These are phyloP conservation scores for Physella acuta DNA, from an alignment of 1,140 invertebrate genomes.

Conservation along the genomic window DNA sequence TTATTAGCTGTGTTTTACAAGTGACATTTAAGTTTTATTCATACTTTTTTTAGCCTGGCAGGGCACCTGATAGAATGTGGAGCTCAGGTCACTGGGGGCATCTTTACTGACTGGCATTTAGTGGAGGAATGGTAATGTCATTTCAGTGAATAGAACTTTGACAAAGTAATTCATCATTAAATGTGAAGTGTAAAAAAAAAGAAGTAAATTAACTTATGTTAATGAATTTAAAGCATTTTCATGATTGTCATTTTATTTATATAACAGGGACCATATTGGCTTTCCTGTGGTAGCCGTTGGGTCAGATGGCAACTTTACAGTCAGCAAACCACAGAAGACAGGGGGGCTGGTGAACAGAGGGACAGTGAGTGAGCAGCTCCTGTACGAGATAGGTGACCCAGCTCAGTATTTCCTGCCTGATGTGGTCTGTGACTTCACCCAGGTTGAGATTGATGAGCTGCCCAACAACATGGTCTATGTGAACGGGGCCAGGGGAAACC, in stretches of 20 bases:
- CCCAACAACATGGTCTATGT: constrained; percentile 57
- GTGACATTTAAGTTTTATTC: too few species aligned
- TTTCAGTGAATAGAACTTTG: not conserved
- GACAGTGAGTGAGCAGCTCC: constrained; percentile 63
- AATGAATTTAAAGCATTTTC: not conserved
- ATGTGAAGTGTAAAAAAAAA: not conserved
- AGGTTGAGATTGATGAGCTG: constrained; percentile 57
- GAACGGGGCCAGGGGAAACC: constrained; percentile 60
- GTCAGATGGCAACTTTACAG: constrained; percentile 57
- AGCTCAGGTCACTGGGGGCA: constrained; percentile 64
- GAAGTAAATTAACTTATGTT: not conserved
- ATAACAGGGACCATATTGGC: constrained; percentile 59
- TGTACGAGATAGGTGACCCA: constrained; percentile 65
- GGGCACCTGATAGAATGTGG: constrained; percentile 67
- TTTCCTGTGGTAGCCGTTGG: constrained; percentile 64
- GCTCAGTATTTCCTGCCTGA: constrained; percentile 63
- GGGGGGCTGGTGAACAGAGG: constrained; percentile 61
- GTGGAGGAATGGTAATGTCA: constrained; percentile 60
- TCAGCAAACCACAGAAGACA: constrained; percentile 63
- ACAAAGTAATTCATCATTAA: not conserved
- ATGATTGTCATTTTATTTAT: not conserved
- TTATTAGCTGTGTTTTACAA: too few species aligned
- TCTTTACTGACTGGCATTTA: constrained; percentile 64
- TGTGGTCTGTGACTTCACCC: constrained; percentile 63
- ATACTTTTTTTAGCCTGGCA: constrained; percentile 62